Evolutionary conservation across 2,797 vertebrate genomes (phyloP).

Genomic region (Eupleurogrammus muticus): DNA sequence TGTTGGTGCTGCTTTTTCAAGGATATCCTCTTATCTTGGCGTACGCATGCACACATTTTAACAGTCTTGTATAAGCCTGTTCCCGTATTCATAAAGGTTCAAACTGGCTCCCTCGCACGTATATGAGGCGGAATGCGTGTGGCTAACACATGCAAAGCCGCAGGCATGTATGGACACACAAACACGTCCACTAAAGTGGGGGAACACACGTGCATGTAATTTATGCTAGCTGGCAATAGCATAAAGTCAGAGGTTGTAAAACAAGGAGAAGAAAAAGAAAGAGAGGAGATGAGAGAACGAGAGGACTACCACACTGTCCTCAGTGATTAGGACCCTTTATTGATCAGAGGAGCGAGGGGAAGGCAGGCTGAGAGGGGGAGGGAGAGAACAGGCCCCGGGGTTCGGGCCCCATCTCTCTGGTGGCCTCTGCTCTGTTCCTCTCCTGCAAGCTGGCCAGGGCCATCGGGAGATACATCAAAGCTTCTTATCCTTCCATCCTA

Average conservation of each 20-base stretch:
- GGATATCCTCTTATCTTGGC: constrained; percentile 76
- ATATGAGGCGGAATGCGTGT: constrained; percentile 42
- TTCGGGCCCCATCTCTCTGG: constrained; percentile 74
- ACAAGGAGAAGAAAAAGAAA: constrained; percentile 47
- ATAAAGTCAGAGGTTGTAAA: constrained; percentile 50
- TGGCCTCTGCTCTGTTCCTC: constrained; percentile 76
- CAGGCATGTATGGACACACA: constrained; percentile 30
- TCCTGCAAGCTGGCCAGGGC: constrained; percentile 71
- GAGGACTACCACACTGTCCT: constrained; percentile 72
- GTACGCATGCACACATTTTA: constrained; percentile 69
- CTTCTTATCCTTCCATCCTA: constrained; percentile 58
- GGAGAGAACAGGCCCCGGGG: constrained; percentile 61
- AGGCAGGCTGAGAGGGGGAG: constrained; percentile 61
- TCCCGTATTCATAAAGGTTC: constrained; percentile 65
- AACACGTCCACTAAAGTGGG: neutral
- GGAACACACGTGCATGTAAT: constrained; percentile 29
- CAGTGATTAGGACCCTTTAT: constrained; percentile 82
- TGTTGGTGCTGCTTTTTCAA: constrained; percentile 74
- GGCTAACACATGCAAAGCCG: constrained; percentile 20
- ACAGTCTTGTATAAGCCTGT: constrained; percentile 66
- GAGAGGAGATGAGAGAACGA: constrained; percentile 64
- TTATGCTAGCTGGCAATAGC: constrained; percentile 37
- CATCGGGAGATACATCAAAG: constrained; percentile 81
- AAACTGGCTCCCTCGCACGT: constrained; percentile 53
- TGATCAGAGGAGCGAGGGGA: constrained; percentile 78